Evolutionary conservation across 2,888 invertebrate species (phyloP).

Genomic region (Bimastos eiseni): DNA sequence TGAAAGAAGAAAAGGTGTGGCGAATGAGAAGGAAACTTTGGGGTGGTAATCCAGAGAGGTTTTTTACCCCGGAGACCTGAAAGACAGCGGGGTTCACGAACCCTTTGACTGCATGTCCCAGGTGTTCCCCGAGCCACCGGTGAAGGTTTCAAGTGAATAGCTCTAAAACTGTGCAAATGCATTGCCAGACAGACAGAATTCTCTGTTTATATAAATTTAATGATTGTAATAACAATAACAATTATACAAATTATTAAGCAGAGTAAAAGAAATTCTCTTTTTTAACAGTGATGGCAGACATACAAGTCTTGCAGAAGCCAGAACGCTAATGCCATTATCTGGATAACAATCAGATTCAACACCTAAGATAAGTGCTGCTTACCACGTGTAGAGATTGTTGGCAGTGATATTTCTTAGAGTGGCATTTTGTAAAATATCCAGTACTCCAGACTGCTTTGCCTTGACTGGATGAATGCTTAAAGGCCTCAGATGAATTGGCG

Average conservation of each 20-base stretch:
- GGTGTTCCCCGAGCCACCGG: no score
- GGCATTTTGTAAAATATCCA: constrained; percentile 34
- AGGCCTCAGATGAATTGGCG: not conserved
- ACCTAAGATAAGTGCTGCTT: not conserved
- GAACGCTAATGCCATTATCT: not conserved
- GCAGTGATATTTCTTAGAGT: constrained; percentile 36
- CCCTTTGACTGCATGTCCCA: no score
- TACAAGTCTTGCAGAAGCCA: not conserved
- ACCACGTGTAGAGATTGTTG: constrained; percentile 43
- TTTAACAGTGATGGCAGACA: not conserved
- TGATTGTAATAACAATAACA: no score
- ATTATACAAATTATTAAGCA: not conserved
- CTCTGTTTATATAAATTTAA: no score
- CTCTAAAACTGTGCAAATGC: no score
- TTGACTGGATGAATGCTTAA: not conserved
- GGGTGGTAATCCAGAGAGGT: no score
- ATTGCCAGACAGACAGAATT: no score
- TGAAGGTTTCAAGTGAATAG: no score
- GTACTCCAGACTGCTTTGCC: not conserved
- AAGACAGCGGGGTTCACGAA: no score
- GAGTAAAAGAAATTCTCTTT: not conserved
- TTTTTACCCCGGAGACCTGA: no score
- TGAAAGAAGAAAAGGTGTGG: no score
- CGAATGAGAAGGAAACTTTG: no score
- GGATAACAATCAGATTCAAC: not conserved